Evolutionary conservation across 2,888 invertebrate genomes (phyloP), one percentile per base, ranked within the genome.

Genomic region (Byasa hedistus): DNA sequence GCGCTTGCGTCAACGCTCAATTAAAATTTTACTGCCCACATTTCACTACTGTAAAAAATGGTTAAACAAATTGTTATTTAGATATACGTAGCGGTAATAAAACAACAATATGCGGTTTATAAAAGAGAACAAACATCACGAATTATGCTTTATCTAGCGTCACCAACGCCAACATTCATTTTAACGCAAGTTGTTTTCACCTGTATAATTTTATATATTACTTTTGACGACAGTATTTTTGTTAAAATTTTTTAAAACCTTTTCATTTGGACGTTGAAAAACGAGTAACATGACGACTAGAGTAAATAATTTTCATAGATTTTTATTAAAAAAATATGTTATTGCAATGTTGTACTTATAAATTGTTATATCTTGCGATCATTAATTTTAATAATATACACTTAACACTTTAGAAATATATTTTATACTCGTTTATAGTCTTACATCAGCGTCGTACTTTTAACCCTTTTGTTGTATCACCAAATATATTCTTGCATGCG

Each of bases 21-120:
- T 62, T 24, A 62, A 62, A 58, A 60, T 65, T 65, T 65, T 65
- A 65, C 59, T 32, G 55, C 19, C 27, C 59, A 32, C 65, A 32
- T 64, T 65, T 60, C 55, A 44, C 24, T 55, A n/a, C 48, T 48
- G 27, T 58, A 57, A 39, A 27, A 32, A 19, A 51, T 57, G 8
- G 36, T 51, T 22, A 64, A 65, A 60, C 22, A 48, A 39, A 44
- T 32, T 21, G 21, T 55, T 52, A 21, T 27, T 59, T 59, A 59
- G 55, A 59, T 51, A 22, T 27, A 59, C 27, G 36, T 59, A 24
- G 55, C 32, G 54, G 64, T 59, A 27, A 48, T 64, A 52, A 64
- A 58, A 64, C 54, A 27, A 48, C 58, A 52, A 64, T 54, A 64
- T 44, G 36, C 8, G 36, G 27, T 27, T 12, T 54, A 27, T 59